phyloP scores from a whole-genome alignment of 1,140 invertebrate genomes.

The Rhyacophila brunnea region DNA sequence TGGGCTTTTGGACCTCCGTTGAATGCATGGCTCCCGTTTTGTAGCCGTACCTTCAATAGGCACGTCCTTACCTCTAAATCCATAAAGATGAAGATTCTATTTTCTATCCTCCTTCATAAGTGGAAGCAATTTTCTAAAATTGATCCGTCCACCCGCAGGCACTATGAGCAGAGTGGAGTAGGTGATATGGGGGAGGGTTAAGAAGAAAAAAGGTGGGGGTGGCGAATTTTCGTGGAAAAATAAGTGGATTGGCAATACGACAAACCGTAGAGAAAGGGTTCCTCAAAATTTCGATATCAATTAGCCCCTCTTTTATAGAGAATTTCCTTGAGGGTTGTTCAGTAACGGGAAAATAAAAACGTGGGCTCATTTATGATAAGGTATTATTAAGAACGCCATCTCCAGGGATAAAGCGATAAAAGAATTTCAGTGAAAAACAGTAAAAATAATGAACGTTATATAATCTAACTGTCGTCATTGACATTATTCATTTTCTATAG shows the following conservation, averaged over 20 bases:
- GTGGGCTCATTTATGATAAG: too few relatives aligned
- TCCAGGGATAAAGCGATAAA: too few relatives aligned
- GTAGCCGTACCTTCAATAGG: not conserved
- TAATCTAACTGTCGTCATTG: too few relatives aligned
- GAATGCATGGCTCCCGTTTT: not conserved
- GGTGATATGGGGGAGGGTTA: not conserved
- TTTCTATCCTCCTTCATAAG: constrained; percentile 23
- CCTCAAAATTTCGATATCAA: too few relatives aligned
- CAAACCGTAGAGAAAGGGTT: constrained; percentile 10
- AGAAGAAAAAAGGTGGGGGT: not conserved
- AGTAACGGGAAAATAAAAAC: too few relatives aligned
- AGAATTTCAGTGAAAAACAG: too few relatives aligned
- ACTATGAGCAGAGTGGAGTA: too few relatives aligned
- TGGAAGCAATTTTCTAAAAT: constrained; percentile 26
- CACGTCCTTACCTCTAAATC: constrained; percentile 12
- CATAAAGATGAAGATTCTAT: constrained; percentile 23
- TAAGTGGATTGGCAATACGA: constrained; percentile 25
- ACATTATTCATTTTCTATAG: too few relatives aligned
- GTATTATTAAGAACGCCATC: too few relatives aligned
- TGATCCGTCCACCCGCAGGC: constrained; percentile 12
- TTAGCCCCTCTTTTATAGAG: too few relatives aligned
- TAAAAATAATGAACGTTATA: too few relatives aligned
- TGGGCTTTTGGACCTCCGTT: not conserved
- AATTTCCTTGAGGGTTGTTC: too few relatives aligned
- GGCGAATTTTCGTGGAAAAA: not conserved